Evolutionary conservation across 2,113 vertebrate genomes (phyloP), one percentile per base, ranked within the genome.

Genomic region (Strix aluco): DNA sequence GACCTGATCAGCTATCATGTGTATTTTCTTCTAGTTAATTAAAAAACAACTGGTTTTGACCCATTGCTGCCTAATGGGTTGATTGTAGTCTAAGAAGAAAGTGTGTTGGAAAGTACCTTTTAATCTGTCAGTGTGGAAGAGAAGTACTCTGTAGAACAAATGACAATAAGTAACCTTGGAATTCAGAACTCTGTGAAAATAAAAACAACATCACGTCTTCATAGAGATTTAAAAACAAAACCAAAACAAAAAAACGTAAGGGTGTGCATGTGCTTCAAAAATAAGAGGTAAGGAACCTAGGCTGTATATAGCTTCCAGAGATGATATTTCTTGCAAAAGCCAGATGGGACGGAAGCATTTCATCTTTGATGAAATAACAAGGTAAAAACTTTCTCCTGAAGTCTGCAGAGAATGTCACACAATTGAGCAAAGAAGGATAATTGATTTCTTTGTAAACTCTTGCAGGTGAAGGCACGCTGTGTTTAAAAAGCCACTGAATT

Each of bases 231-330:
- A 59, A 62, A 15, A 13, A 36, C 81, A 38, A 18, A 72, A 40
- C 54, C 54, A 44, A 32, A 3, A 2, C 46, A 47, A 46, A 63
- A 44, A 34, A 3, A 1, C 42, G 3, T 10, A 23, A 57, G 13
- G 11, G 2, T 30, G 2, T 77, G 13, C 1, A 1, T 2, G 0
- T 77, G 34, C 36, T 32, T 73, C 11, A 78, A 1, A 73, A 84
- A 42, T 59, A 29, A 78, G 59, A 59, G 55, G 6, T 85, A 46
- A 67, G 34, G 32, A 82, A 32, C 38, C 22, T 59, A 63, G 47
- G 32, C 29, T 85, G 6, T 74, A 10, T 71, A 5, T 42, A 67
- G 34, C 27, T 94, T 85, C 61, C 44, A 65, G 69, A 42, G 62
- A 21, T 65, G 1, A 0, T 82, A 15, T 38, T 90, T 78, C 46